Percentiles rank a stretch among this genome's conserved stretches.
Conservation (phyloP, 1,140 invertebrate species). For the Pararge aegeria region DNA sequence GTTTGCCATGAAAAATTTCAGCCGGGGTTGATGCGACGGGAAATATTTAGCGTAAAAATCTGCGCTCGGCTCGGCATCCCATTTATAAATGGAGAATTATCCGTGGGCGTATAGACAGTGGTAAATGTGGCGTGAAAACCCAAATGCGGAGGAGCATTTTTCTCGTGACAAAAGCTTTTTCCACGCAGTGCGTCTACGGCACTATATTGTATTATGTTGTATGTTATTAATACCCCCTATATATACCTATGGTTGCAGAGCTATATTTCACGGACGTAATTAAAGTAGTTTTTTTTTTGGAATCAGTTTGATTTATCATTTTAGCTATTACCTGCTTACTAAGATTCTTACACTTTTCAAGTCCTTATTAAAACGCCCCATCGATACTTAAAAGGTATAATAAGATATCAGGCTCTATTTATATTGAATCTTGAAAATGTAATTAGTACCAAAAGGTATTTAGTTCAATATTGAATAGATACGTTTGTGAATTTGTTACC, state of each 20-base stretch:
- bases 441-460: no score
- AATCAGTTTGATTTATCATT: no score
- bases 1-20: constrained; percentile 22
- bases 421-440: no score
- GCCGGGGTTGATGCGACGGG: constrained; percentile 13
- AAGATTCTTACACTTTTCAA: no score
- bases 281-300: no score
- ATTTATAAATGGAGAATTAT: constrained; percentile 71
- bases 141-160: constrained; percentile 60
- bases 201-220: constrained; percentile 24
- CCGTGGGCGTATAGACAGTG: constrained; percentile 49
- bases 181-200: constrained; percentile 44
- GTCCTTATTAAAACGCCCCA: no score
- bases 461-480: no score
- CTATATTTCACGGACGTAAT: no score
- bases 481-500: neutral
- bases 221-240: neutral
- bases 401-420: no score
- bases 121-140: constrained; percentile 71
- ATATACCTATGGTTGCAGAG: neutral
- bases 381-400: no score
- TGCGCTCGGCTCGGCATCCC: constrained; percentile 49
- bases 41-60: constrained; percentile 52
- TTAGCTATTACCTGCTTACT: no score
- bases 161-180: constrained; percentile 63